Percentiles rank a stretch among this genome's conserved stretches.
Conservation (phyloP, 1,140 invertebrate genomes). For the Trissolcus basalis region DNA sequence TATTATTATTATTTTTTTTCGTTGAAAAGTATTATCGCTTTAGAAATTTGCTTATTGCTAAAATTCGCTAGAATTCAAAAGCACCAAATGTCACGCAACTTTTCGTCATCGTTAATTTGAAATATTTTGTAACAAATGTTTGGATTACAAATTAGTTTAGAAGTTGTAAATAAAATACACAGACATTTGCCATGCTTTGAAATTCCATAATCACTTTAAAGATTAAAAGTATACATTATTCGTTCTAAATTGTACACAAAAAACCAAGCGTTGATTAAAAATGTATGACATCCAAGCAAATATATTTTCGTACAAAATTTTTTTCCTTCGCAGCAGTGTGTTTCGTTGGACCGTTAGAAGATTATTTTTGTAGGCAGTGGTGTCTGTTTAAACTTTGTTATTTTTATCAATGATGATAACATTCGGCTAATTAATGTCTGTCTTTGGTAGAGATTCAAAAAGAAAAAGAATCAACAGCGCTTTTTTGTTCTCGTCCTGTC, state of each 20-base stretch:
- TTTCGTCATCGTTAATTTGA: too few relatives aligned
- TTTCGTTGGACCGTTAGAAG: conserved; percentile 6
- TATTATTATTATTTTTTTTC: conserved; percentile 43
- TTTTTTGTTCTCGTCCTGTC: conserved; percentile 8
- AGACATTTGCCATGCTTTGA: too few relatives aligned
- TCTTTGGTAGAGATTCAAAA: conserved; percentile 1
- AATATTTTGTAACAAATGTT: too few relatives aligned
- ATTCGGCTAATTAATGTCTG: not conserved
- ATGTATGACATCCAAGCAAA: not conserved
- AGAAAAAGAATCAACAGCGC: conserved; percentile 4
- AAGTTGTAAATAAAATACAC: too few relatives aligned
- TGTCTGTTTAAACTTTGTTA: not conserved
- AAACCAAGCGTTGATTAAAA: conserved; percentile 6
- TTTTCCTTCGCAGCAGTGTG: not conserved
- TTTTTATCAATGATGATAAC: not conserved
- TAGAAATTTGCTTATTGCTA: conserved; percentile 28
- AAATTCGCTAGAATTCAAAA: too few relatives aligned
- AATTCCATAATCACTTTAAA: too few relatives aligned
- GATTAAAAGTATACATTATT: too few relatives aligned
- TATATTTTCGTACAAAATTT: not conserved
- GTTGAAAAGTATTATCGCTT: conserved; percentile 48
- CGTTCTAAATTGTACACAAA: too few relatives aligned
- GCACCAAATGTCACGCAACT: too few relatives aligned
- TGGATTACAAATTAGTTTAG: too few relatives aligned
- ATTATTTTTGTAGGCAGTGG: not conserved